Base-by-base conservation (phyloP, 2,888 invertebrate genomes). In the Pyralis farinalis region DNA sequence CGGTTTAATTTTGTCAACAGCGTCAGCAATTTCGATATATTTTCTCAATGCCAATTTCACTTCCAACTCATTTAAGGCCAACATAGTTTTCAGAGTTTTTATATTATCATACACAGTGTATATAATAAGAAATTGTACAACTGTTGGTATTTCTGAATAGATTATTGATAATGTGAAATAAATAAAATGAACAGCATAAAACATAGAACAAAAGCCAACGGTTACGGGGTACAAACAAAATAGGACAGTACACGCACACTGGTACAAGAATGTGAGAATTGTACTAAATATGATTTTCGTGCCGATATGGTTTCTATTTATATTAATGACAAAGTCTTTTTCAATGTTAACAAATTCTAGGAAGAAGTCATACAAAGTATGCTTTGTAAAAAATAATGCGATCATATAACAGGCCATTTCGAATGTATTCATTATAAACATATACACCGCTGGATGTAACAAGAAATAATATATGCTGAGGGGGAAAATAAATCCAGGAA, bases 1-100 rank as follows among this genome's bases (percentile, higher is more conserved):
- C 3, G 44, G 46, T 27, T 10, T 49, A 8, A 49, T 42, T 36
- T 40, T 44, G 11, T 46, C 27, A 16, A 12, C 42, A 37, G 35
- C 33, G n/a, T 40, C 12, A 5, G 33, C 21, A 1, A 46, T 25
- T 22, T 27, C 20, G 8, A 30, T 35, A 16, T 46, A 49, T 4
- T 35, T 27, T 1, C 31, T 27, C 8, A 22, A n/a, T n/a, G 34
- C 11, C 1, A n/a, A 9, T 6, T 2, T 29, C 7, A 42, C 25
- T 40, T 20, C 36, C 0, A 36, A 7, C 25, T 36, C 8, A 7
- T 10, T 22, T n/a, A 7, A 27, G 1, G 16, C 31, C 12, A 21
- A 27, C 7, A 31, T 22, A 4, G 8, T 5, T 11, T 40, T 38
- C 8, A 44, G 20, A 7, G 28, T 12, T 22, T 38, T 38, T 0